Evolutionary conservation across 2,797 vertebrate genomes (phyloP), one percentile per base, ranked within the genome.

Genomic region (Apodemus agrarius): DNA sequence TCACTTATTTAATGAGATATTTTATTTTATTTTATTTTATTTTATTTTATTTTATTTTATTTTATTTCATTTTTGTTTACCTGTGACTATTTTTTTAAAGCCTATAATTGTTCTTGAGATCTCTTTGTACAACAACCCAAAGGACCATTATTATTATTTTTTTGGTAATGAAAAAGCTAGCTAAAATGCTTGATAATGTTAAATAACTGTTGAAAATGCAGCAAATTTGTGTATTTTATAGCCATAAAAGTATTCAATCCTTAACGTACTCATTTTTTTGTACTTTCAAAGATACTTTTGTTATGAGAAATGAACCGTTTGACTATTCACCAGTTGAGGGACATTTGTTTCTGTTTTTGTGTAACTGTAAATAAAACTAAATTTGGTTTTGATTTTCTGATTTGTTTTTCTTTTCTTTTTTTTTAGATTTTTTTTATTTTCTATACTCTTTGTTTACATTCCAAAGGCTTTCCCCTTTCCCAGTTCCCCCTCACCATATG

Each of bases 271-370:
- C 83, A 92, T 96, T 26, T 82, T 46, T 2, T 89, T 81, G 72
- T 87, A 87, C 78, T 91, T 95, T 92, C 61, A 84, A 86, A 65
- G 49, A 81, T 54, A 22, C 5, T 87, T 75, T 91, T 76, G 80
- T 87, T 5, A 63, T 34, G 79, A 92, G 43, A 4, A 80, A 72
- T 84, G n/a, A 84, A 3, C 34, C 89, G 0, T 94, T 91, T 93
- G 90, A 12, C 31, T 14, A 83, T 52, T 91, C 17, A 80, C 29
- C 17, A 82, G 9, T 13, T 87, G 24, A 86, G 89, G 29, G 82
- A 6, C 24, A 49, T 90, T 95, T 12, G 17, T 52, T 13, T 52
- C 12, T n/a, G 4, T 74, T 89, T 22, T 65, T 80, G 94, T 89
- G 34, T 52, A 14, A 93, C 59, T 85, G 65, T 40, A n/a, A 87